Evolutionary conservation across 2,113 vertebrate species (phyloP).

Genomic region (Serilophus lunatus): DNA sequence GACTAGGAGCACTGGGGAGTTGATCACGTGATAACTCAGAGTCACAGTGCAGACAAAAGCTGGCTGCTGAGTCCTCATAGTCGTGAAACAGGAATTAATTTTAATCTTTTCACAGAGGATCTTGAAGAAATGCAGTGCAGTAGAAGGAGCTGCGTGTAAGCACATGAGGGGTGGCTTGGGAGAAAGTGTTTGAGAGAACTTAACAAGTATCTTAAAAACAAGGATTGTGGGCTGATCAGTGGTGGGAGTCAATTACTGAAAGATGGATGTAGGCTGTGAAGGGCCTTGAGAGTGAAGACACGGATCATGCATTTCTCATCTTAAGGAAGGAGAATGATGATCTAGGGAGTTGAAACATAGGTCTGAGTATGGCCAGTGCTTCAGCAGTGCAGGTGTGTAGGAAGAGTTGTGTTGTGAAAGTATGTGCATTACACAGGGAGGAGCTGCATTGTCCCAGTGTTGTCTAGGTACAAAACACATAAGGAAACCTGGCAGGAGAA

Average conservation of each 20-base stretch:
- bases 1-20: background rate
- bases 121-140: background rate
- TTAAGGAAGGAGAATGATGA: background rate
- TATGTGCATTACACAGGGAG: background rate
- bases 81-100: background rate
- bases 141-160: background rate
- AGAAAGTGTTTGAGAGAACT: background rate
- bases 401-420: background rate
- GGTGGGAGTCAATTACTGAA: background rate
- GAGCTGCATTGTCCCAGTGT: background rate
- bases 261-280: background rate
- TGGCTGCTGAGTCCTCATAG: background rate
- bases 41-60: background rate
- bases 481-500: background rate
- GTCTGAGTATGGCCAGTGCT: background rate
- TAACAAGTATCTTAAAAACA: background rate
- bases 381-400: background rate
- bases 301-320: background rate
- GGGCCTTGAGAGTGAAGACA: background rate
- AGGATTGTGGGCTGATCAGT: background rate
- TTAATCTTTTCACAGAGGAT: background rate
- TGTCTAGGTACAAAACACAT: background rate
- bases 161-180: background rate
- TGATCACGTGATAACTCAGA: background rate
- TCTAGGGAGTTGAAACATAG: fast-evolving